Evolutionary conservation across 2,113 vertebrate species (phyloP), one percentile per base, ranked within the genome.

Genomic region (Clinocottus analis): DNA sequence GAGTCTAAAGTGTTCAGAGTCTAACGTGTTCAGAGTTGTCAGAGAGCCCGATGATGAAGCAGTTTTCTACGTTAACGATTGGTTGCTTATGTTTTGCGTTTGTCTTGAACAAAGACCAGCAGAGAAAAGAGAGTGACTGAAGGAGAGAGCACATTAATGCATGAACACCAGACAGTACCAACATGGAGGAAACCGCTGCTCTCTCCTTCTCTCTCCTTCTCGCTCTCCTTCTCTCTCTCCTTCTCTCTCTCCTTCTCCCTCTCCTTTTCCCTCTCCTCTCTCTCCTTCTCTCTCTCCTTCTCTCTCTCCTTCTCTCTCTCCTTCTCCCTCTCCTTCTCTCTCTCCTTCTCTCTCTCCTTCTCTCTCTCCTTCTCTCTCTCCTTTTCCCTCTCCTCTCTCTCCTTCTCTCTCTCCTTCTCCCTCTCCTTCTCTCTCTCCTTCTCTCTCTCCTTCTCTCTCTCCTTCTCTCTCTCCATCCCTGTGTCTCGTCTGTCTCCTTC

Each of bases 241-340:
- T 59, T 75, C 47, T n/a, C n/a, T n/a, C 19, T n/a, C 5, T 67
- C 3, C 17, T 16, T 58, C 63, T 64, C 39, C 4, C 27, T n/a
- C 76, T 4, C 51, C 17, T n/a, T n/a, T 1, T 43, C 47, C 11
- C 17, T 29, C 53, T 33, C 7, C 1, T 9, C 58, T 55, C 0
- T 41, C 71, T 66, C 58, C 47, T 59, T 75, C 47, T n/a, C n/a
- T n/a, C 19, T n/a, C 5, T 67, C 3, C 17, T 16, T 58, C 63
- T 64, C 39, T 5, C 27, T n/a, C 76, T 4, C 51, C 17, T 1
- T 43, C 47, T 9, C 58, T 55, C 0, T 41, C 71, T 66, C 58
- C 47, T 59, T 75, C 47, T n/a, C n/a, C n/a, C 19, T n/a, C 5
- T 67, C 3, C 17, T 16, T 58, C 63, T 64, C 39, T 5, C 27